Base-by-base conservation (phyloP, 2,797 vertebrate genomes). In the Acrocephalus scirpaceus region DNA sequence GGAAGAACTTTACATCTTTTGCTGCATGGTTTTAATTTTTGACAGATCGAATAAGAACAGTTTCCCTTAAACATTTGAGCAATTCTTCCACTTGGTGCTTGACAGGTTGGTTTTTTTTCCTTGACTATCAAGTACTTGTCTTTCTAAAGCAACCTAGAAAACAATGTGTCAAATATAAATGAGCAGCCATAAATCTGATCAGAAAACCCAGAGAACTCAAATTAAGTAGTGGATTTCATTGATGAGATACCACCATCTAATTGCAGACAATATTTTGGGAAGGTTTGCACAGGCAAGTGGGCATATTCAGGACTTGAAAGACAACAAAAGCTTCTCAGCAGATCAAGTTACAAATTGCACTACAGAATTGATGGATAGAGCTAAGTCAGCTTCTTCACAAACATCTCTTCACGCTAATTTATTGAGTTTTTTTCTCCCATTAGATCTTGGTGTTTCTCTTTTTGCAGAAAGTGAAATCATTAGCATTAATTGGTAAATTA, bases 401-500 rank as follows among this genome's bases (percentile, higher is more conserved):
- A 66, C 5, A 0, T n/a, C 16, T 93, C 88, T 92, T 95, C 82
- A 44, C 34, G 78, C 47, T 95, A 69, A 94, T 71, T 69, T 76
- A 71, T 82, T 90, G 80, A 86, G 54, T 3, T 83, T 94, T 96
- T 96, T 81, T 25, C 34, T 90, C 25, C 50, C 71, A 86, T 95
- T 94, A 87, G 20, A 56, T 94, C 75, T 94, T 91, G 60, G 50
- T 76, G 87, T 78, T 97, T 96, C 26, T 65, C 56, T 64, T 92
- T 97, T 92, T 57, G 77, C 76, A 67, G 78, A 72, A 10, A 91
- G 22, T 38, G n/a, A 96, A 96, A 86, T 92, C 62, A 84, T 95
- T 96, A 96, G 10, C 47, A 95, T 44, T 78, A 96, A 96, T 77
- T 90, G 89, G 44, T 67, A 96, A 97, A 95, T 90, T 42, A 93